Evolutionary conservation across 2,113 vertebrate species (phyloP).

Genomic region (Sclerurus mexicanus): DNA sequence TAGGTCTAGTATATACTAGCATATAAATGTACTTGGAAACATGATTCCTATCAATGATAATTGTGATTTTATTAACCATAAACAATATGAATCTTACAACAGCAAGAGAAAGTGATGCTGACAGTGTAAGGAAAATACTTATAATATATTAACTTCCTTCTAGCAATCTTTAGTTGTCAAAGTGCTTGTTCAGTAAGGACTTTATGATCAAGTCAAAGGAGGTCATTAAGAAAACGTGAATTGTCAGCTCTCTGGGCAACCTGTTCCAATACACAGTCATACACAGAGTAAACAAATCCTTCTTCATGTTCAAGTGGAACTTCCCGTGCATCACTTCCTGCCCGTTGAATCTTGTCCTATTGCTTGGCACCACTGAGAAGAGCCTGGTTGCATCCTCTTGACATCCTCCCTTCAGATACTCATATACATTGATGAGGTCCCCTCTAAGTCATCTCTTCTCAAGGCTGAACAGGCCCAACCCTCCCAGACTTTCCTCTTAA

Average conservation of each 20-base stretch:
- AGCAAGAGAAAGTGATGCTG: background rate
- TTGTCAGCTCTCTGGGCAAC: background rate
- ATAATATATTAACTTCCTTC: background rate
- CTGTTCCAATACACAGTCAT: background rate
- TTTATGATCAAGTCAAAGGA: background rate
- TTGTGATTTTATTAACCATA: background rate
- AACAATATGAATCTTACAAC: background rate
- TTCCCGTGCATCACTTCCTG: background rate
- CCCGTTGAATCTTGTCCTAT: background rate
- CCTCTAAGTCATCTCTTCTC: background rate
- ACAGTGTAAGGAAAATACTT: background rate
- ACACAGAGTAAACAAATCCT: background rate
- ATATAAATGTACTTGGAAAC: background rate
- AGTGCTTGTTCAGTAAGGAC: background rate
- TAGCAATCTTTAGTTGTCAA: background rate
- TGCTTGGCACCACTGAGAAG: background rate
- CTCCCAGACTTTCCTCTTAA: background rate
- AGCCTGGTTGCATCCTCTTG: background rate
- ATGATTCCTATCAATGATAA: background rate
- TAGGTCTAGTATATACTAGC: background rate
- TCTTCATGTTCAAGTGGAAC: background rate
- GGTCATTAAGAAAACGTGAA: background rate
- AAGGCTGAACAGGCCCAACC: rapidly evolving
- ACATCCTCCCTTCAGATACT: too few relatives aligned
- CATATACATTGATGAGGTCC: background rate